These are phyloP conservation scores for Typhlichthys subterraneus DNA, from an alignment of 2,797 vertebrate genomes.

Conservation along the genomic window DNA sequence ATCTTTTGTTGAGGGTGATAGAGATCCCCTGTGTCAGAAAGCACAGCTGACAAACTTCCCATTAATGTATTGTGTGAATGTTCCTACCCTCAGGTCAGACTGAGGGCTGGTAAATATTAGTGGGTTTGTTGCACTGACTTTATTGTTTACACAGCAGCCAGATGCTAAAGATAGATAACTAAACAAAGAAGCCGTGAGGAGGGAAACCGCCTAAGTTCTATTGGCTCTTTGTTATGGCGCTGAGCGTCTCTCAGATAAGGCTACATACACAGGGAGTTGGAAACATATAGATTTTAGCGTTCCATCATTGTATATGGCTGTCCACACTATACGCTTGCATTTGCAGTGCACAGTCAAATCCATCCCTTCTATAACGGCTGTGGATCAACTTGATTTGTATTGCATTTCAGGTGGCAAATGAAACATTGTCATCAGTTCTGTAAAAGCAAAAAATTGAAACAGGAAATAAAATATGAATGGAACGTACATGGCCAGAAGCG, in stretches of 20 bases:
- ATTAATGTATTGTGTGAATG: slow-evolving; percentile 63
- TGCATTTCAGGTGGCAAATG: slow-evolving; percentile 43
- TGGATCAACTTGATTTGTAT: slow-evolving; percentile 20
- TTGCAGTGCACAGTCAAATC: slow-evolving; percentile 1
- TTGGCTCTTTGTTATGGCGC: slow-evolving; percentile 52
- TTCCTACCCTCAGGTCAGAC: slow-evolving; percentile 41
- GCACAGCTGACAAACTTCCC: slow-evolving; percentile 64
- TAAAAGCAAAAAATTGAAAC: slow-evolving; percentile 49
- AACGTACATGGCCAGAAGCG: slow-evolving; percentile 49
- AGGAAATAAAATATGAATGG: slow-evolving; percentile 37
- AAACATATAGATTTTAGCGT: slow-evolving; percentile 26
- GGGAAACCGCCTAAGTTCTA: slow-evolving; percentile 49
- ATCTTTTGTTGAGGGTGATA: slow-evolving; percentile 41
- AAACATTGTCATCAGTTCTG: slow-evolving; percentile 43
- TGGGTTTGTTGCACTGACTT: slow-evolving; percentile 57
- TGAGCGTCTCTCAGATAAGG: slow-evolving; percentile 51
- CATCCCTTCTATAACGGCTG: neutral
- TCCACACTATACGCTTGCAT: slow-evolving; percentile 12
- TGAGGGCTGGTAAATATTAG: slow-evolving; percentile 62
- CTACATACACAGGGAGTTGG: slow-evolving; percentile 6
- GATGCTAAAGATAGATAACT: slow-evolving; percentile 60
- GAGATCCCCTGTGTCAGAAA: slow-evolving; percentile 52
- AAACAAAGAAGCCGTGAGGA: slow-evolving; percentile 49
- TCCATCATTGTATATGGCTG: neutral
- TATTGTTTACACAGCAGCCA: slow-evolving; percentile 61